These are phyloP conservation scores for Andrena praecox DNA, from an alignment of 2,888 invertebrate species.

Conservation along the genomic window DNA sequence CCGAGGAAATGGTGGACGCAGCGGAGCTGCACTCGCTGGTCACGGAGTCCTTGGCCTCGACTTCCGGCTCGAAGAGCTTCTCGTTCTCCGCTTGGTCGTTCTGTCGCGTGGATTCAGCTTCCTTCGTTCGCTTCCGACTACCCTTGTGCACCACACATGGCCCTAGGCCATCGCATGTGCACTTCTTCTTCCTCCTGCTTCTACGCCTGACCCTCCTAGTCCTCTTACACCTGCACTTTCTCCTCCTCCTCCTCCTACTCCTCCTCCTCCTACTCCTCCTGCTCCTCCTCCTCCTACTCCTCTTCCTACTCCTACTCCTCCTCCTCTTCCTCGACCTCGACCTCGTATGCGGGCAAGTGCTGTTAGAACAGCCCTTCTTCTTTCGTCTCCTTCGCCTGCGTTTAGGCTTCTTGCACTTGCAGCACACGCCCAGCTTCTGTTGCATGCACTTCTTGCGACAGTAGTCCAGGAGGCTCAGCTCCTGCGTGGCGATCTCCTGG, in stretches of 20 bases:
- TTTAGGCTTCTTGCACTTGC: constrained; percentile 50
- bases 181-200: constrained; percentile 6
- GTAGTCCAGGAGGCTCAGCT: constrained; percentile 72
- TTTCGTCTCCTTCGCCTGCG: constrained; percentile 11
- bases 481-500: constrained; percentile 72
- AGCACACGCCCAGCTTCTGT: constrained; percentile 8
- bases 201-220: constrained; percentile 21
- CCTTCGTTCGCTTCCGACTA: neutral
- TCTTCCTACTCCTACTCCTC: constrained; percentile 9
- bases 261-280: constrained; percentile 23
- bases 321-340: constrained; percentile 14
- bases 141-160: neutral
- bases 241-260: constrained; percentile 12
- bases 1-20: neutral
- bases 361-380: constrained; percentile 21
- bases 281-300: neutral
- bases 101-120: too few relatives aligned
- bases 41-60: constrained; percentile 6
- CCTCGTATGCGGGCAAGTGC: neutral
- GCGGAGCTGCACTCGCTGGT: constrained; percentile 16
- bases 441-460: constrained; percentile 53
- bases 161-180: constrained; percentile 19
- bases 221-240: neutral
- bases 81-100: too few relatives aligned
- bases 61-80: neutral